Conservation (phyloP, 1,140 invertebrate species). For the Penaeus chinensis region DNA sequence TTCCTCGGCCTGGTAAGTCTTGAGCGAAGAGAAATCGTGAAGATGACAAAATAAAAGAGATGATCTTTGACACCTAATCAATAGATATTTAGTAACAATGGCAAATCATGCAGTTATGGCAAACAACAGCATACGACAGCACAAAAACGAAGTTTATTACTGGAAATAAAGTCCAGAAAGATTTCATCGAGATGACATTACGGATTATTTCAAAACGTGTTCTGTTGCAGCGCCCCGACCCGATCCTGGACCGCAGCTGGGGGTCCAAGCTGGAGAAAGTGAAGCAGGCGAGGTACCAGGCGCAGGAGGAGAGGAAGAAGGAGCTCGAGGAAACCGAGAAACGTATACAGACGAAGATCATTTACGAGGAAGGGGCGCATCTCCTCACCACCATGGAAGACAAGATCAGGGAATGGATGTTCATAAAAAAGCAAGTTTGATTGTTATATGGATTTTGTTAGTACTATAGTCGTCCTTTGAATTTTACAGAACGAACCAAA, state of each 20-base stretch:
- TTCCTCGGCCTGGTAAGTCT: conserved; percentile 65
- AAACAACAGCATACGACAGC: too few species aligned
- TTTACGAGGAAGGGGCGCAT: conserved; percentile 69
- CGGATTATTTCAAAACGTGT: too few species aligned
- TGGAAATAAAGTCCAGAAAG: too few species aligned
- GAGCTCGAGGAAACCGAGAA: conserved; percentile 70
- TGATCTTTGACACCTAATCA: too few species aligned
- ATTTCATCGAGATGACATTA: too few species aligned
- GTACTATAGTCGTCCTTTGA: too few species aligned
- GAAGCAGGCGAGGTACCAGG: conserved; percentile 66
- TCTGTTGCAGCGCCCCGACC: conserved; percentile 48
- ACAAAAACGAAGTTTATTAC: too few species aligned
- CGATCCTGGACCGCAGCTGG: conserved; percentile 44
- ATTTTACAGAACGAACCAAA: too few species aligned
- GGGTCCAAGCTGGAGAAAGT: conserved; percentile 58
- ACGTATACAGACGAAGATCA: conserved; percentile 69
- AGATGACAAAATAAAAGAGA: too few species aligned
- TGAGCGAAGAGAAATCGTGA: too few species aligned
- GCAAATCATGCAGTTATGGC: too few species aligned
- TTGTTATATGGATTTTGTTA: not conserved
- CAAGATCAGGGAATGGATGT: conserved; percentile 72
- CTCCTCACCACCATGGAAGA: conserved; percentile 72
- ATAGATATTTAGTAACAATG: too few species aligned
- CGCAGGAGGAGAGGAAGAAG: conserved; percentile 68
- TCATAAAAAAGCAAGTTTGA: conserved; percentile 60